Percentiles rank a stretch among this genome's conserved stretches.
Conservation (phyloP, 2,113 vertebrate genomes). For the Amphiprion percula region DNA sequence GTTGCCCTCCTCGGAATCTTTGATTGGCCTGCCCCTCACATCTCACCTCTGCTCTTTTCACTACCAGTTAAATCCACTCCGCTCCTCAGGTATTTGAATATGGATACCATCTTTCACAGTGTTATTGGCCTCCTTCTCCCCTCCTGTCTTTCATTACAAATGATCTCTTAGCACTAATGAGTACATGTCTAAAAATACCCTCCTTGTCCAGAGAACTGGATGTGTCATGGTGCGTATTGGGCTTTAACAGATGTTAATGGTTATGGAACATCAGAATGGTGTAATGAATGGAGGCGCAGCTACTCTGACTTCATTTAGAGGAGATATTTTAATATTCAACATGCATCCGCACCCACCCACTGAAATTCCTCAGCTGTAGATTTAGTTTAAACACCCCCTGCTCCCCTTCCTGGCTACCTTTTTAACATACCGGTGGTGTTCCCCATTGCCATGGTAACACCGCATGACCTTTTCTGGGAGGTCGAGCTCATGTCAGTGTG, state of each 20-base stretch:
- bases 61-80: conserved; percentile 52
- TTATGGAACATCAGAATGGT: conserved; percentile 71
- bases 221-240: conserved; percentile 72
- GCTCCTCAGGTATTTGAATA: conserved; percentile 72
- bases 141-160: conserved; percentile 77
- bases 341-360: conserved; percentile 51
- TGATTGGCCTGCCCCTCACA: conserved; percentile 61
- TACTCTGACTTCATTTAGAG: conserved; percentile 60
- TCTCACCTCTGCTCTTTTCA: conserved; percentile 58
- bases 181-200: conserved; percentile 84
- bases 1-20: conserved; percentile 54
- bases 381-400: conserved; percentile 39
- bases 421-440: conserved; percentile 73
- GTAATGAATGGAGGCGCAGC: conserved; percentile 65
- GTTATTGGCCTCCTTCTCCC: conserved; percentile 67
- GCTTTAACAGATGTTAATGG: conserved; percentile 82
- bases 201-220: conserved; percentile 71
- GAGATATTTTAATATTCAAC: conserved; percentile 73
- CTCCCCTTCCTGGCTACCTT: conserved; percentile 51
- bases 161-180: conserved; percentile 83
- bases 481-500: conserved; percentile 69
- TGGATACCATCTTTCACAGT: conserved; percentile 66
- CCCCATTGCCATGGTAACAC: conserved; percentile 74
- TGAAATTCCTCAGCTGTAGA: conserved; percentile 66
- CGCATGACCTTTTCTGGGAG: conserved; percentile 73